Conservation (phyloP, 2,888 invertebrate species). For the Hypselothyrea guttata region DNA sequence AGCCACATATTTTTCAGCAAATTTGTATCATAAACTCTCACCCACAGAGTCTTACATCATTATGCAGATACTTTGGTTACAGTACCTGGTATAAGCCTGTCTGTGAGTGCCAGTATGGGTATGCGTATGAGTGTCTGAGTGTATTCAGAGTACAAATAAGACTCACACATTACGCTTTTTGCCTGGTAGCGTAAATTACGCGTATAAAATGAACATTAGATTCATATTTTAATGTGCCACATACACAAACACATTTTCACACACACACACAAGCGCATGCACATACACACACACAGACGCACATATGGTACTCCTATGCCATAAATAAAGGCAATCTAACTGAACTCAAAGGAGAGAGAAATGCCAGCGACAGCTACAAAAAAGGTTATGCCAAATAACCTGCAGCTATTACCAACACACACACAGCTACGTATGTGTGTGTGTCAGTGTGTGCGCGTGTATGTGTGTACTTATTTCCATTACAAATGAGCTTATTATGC, state of each 20-base stretch:
- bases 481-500: constrained; percentile 77
- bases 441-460: constrained; percentile 17
- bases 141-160: constrained; percentile 21
- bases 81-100: constrained; percentile 8
- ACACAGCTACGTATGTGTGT: constrained; percentile 24
- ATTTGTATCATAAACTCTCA: constrained; percentile 5
- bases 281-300: constrained; percentile 1
- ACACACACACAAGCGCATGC: constrained; percentile 1
- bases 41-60: constrained; percentile 24
- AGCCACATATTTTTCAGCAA: background rate
- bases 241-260: constrained; percentile 17
- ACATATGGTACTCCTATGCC: constrained; percentile 22
- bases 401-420: constrained; percentile 70
- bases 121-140: constrained; percentile 5
- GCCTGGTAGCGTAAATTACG: constrained; percentile 69
- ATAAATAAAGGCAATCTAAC: constrained; percentile 59
- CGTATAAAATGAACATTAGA: constrained; percentile 78
- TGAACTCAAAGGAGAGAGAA: constrained; percentile 16
- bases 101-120: no score
- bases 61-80: constrained; percentile 15
- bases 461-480: constrained; percentile 56
- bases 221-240: constrained; percentile 70
- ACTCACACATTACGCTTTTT: constrained; percentile 14
- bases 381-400: constrained; percentile 73
- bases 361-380: constrained; percentile 52